These are phyloP conservation scores for Adela reaumurella DNA, from an alignment of 2,888 invertebrate genomes.

Conservation along the genomic window DNA sequence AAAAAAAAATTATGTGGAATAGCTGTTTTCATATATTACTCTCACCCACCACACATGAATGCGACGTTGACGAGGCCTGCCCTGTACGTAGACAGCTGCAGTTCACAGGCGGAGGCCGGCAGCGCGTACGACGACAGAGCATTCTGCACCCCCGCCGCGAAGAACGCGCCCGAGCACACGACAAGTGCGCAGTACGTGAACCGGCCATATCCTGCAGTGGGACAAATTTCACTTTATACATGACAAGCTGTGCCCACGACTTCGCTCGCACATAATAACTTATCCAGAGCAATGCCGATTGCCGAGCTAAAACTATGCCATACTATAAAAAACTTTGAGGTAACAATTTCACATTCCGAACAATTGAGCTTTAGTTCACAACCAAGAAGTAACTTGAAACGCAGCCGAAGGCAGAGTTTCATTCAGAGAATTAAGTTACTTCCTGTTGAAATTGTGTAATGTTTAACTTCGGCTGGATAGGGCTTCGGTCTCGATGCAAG, in stretches of 20 bases:
- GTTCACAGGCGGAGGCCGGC: slow-evolving; percentile 69
- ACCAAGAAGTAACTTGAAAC: too few species aligned
- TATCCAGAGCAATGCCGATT: too few species aligned
- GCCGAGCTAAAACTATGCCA: slow-evolving; percentile 2
- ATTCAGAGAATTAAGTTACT: too few species aligned
- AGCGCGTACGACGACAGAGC: slow-evolving; percentile 68
- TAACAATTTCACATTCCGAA: neutral
- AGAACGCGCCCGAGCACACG: slow-evolving; percentile 61
- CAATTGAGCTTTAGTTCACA: too few species aligned
- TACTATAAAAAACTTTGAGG: slow-evolving; percentile 5
- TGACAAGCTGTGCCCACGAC: too few species aligned
- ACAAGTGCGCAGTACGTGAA: slow-evolving; percentile 63
- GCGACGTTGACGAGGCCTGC: slow-evolving; percentile 69
- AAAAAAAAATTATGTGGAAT: neutral
- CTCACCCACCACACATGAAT: slow-evolving; percentile 66
- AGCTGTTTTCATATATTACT: neutral
- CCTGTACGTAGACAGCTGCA: slow-evolving; percentile 60
- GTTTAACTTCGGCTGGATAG: too few species aligned
- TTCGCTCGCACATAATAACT: too few species aligned
- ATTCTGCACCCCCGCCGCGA: slow-evolving; percentile 63
- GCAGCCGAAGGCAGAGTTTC: too few species aligned
- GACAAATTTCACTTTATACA: neutral
- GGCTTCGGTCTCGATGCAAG: too few species aligned
- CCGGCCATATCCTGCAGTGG: slow-evolving; percentile 60
- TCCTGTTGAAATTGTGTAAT: too few species aligned